Evolutionary conservation across 2,113 vertebrate genomes (phyloP).

Genomic region (Centrocercus urophasianus): DNA sequence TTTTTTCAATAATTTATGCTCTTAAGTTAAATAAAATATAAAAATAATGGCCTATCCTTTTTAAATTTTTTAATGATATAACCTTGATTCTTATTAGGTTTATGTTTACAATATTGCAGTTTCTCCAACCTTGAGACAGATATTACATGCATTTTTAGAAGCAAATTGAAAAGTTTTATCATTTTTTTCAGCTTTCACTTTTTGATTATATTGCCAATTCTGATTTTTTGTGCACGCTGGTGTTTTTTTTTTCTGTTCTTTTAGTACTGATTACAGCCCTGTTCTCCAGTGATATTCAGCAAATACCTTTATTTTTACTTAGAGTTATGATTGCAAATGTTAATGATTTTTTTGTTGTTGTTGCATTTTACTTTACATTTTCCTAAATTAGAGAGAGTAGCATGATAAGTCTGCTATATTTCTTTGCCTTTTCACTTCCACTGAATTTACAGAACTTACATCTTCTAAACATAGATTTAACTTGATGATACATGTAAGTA

Average conservation of each 20-base stretch:
- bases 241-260: not conserved
- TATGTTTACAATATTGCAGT: not conserved
- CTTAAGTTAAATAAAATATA: not conserved
- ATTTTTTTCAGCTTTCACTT: not conserved
- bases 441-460: not conserved
- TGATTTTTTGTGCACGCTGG: not conserved
- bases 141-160: not conserved
- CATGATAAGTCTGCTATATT: not conserved
- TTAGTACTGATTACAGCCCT: not conserved
- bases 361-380: not conserved
- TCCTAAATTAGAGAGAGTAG: not conserved
- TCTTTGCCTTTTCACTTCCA: not conserved
- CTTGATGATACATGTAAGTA: not conserved
- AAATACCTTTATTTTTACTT: not conserved
- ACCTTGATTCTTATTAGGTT: not conserved
- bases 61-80: not conserved
- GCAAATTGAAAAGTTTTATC: accelerated
- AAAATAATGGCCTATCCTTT: not conserved
- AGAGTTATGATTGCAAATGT: not conserved
- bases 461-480: not conserved
- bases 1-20: not conserved
- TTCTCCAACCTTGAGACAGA: not conserved
- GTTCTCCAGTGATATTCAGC: not conserved
- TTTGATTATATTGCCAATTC: not conserved
- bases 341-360: not conserved